Evolutionary conservation across 1,140 invertebrate genomes (phyloP).

Genomic region (Brachionus paranguensis): DNA sequence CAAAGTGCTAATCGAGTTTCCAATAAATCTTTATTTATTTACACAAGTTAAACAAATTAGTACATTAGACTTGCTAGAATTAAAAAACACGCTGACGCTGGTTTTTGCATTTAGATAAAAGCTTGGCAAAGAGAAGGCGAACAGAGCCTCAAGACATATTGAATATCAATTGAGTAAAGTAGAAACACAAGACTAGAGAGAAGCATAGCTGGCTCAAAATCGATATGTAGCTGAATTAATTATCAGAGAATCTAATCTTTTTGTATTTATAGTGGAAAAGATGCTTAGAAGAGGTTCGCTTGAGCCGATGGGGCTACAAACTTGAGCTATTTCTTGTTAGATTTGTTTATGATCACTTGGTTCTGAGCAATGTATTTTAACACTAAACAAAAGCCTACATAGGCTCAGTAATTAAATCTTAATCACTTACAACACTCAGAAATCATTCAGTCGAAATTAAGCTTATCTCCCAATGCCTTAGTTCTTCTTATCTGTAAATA

Average conservation of each 20-base stretch:
- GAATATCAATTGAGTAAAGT: background rate
- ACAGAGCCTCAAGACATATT: background rate
- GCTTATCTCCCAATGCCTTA: background rate
- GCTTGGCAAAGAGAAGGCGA: background rate
- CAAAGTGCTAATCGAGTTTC: background rate
- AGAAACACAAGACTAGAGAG: background rate
- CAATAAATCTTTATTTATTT: background rate
- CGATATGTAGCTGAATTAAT: slow-evolving; percentile 14
- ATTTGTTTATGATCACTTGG: background rate
- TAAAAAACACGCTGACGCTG: background rate
- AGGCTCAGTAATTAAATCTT: background rate
- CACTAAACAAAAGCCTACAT: background rate
- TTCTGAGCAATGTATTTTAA: background rate
- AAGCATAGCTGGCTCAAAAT: background rate
- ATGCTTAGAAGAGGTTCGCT: background rate
- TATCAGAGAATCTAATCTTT: background rate
- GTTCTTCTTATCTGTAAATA: background rate
- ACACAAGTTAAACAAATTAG: background rate
- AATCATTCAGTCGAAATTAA: background rate
- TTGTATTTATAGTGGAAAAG: background rate
- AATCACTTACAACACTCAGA: background rate
- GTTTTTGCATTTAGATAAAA: background rate
- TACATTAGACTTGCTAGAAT: background rate
- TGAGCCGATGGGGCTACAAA: background rate
- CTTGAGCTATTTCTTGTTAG: background rate